Evolutionary conservation across 2,888 invertebrate species (phyloP), one percentile per base, ranked within the genome.

Genomic region (Terebella lapidaria): DNA sequence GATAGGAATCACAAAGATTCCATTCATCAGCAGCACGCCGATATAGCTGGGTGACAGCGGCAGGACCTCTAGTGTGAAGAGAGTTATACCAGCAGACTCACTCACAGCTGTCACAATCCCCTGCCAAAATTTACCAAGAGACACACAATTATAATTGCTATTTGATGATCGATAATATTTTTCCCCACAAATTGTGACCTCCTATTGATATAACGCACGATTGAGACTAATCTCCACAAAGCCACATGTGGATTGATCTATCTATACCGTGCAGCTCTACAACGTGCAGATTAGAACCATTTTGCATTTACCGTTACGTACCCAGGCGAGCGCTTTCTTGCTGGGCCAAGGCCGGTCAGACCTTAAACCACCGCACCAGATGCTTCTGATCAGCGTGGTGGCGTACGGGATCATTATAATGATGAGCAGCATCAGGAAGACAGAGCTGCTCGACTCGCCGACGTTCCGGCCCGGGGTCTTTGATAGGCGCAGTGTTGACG

Each of bases 1-100:
- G 27, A 65, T 59, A 3, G 73, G 71, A 1, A 70, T 25, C 2
- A 72, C 5, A 51, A 70, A 68, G 10, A 72, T 67, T 20, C 66
- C 57, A 20, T 69, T 67, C 68, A 72, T 66, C 5, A 72, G 55
- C 4, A 69, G 57, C 2, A 73, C 57, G 2, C 62, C 60, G 28
- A 67, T 35, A 0, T 63, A 55, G 0, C 62, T 57, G 1, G 56
- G 49, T 10, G 61, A 56, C 1, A 62, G 27, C 1, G 66, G 59
- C 25, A 75, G 64, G 1, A 72, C 61, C 20, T 69, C 69, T 42
- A 71, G 64, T 0, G 67, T 66, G 54, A 75, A 68, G 3, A 75
- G n/a, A 28, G 68, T 67, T 4, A 73, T 46, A 1, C 75, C 76
- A 4, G 63, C 47, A 0, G 71, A 69, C 63, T 75, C 75, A 22